phyloP scores from a whole-genome alignment of 92 coral and sea anemone species.

The Montipora capitata region DNA sequence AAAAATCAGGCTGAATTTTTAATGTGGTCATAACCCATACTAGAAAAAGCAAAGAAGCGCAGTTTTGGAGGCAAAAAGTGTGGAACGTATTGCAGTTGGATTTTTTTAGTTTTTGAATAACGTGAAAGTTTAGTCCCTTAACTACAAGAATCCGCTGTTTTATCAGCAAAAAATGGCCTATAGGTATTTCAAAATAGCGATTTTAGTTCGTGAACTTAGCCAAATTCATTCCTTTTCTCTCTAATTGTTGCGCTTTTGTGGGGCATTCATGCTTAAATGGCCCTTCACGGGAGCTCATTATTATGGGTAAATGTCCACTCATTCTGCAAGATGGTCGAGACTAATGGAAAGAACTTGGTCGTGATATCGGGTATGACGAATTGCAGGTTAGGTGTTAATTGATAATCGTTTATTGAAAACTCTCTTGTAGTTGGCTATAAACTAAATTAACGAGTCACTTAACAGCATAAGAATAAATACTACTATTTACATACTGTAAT shows the following conservation, averaged over 20 bases:
- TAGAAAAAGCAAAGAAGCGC: not conserved
- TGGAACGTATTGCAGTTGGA: not conserved
- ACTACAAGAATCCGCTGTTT: not conserved
- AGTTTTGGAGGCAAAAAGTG: not conserved
- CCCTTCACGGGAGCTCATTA: not conserved
- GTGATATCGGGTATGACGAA: too few species aligned
- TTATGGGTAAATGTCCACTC: not conserved
- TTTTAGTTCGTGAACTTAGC: not conserved
- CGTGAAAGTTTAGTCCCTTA: not conserved
- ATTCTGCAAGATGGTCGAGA: not conserved
- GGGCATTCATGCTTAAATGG: not conserved
- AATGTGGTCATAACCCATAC: not conserved
- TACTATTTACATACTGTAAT: too few species aligned
- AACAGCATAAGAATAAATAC: too few species aligned
- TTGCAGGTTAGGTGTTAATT: too few species aligned
- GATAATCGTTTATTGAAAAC: too few species aligned
- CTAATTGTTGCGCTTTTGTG: not conserved
- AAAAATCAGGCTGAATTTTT: not conserved
- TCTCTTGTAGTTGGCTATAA: too few species aligned
- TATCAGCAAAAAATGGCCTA: not conserved
- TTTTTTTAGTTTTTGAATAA: not conserved
- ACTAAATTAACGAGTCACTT: too few species aligned
- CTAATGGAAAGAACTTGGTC: too few species aligned
- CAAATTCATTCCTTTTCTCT: not conserved
- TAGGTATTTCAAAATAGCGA: not conserved